A percentile compares a stretch with the other conserved stretches of the same genome.
These are phyloP conservation scores for Lutjanus erythropterus DNA, from an alignment of 2,113 vertebrate species.

Conservation along the genomic window DNA sequence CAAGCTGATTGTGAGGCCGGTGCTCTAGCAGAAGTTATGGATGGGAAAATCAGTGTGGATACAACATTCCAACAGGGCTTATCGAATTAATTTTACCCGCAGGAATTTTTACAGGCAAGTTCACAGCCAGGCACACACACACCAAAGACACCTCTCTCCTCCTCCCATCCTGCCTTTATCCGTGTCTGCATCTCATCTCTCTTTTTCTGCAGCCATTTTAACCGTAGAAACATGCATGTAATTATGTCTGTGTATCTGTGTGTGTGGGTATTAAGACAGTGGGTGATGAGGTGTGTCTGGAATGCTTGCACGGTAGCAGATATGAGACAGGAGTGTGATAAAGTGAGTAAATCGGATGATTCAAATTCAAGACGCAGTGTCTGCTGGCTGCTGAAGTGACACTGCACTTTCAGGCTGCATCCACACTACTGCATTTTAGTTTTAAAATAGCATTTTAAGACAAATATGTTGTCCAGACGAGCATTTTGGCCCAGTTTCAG, in stretches of 20 bases:
- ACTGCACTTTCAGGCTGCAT: no score
- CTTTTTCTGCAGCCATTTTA: slow-evolving; percentile 8
- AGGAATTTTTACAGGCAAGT: slow-evolving; percentile 48
- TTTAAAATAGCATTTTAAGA: no score
- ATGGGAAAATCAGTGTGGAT: slow-evolving; percentile 49
- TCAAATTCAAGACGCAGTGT: background rate
- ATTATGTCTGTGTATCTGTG: slow-evolving; percentile 6
- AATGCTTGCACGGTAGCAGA: background rate
- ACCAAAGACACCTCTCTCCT: slow-evolving; percentile 11
- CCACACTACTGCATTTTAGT: no score
- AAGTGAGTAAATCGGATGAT: slow-evolving; percentile 13
- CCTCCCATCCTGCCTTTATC: background rate
- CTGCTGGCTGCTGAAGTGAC: background rate
- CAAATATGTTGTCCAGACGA: no score
- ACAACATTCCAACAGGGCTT: slow-evolving; percentile 59
- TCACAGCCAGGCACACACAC: slow-evolving; percentile 14
- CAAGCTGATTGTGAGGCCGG: slow-evolving; percentile 2
- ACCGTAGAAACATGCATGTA: slow-evolving; percentile 1
- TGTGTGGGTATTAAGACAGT: background rate
- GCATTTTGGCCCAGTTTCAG: no score
- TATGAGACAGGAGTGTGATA: slow-evolving; percentile 19
- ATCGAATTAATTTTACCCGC: slow-evolving; percentile 59
- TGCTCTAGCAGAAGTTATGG: slow-evolving; percentile 12
- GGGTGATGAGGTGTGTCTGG: background rate
- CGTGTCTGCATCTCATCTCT: slow-evolving; percentile 2